Conservation (phyloP, 2,113 vertebrate genomes). For the Mustela lutreola region DNA sequence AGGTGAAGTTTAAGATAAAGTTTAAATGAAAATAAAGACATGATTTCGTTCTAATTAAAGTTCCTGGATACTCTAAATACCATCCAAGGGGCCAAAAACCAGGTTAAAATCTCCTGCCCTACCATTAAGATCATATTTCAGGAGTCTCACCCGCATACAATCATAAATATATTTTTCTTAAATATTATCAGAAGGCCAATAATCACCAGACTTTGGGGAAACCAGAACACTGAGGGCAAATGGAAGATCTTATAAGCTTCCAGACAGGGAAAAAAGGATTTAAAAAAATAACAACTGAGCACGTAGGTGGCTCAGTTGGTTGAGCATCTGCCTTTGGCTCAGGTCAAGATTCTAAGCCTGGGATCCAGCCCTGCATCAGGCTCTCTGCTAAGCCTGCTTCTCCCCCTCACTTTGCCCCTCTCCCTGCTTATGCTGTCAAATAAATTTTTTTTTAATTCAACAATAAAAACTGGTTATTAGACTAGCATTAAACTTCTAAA, state of each 20-base stretch:
- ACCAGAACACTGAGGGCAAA: neutral
- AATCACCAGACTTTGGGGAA: neutral
- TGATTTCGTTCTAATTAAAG: neutral
- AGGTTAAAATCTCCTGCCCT: neutral
- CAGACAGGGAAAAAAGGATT: neutral
- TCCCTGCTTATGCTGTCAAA: too few species aligned
- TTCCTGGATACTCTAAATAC: neutral
- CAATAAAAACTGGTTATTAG: neutral
- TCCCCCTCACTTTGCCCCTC: too few species aligned
- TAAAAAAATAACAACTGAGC: neutral
- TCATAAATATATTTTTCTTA: neutral
- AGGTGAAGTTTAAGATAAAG: neutral
- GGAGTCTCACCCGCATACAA: neutral
- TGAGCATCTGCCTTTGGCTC: too few species aligned
- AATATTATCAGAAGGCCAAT: neutral
- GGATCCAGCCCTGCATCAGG: too few species aligned
- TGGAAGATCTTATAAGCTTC: neutral
- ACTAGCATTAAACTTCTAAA: neutral
- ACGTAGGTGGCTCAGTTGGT: too few species aligned
- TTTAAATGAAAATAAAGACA: neutral
- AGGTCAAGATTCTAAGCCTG: too few species aligned
- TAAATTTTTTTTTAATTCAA: too few species aligned
- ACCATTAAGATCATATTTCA: neutral
- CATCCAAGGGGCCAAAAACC: neutral
- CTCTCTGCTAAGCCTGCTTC: too few species aligned